Base-by-base conservation (phyloP, 2,888 invertebrate genomes). In the Amphipoea oculea region DNA sequence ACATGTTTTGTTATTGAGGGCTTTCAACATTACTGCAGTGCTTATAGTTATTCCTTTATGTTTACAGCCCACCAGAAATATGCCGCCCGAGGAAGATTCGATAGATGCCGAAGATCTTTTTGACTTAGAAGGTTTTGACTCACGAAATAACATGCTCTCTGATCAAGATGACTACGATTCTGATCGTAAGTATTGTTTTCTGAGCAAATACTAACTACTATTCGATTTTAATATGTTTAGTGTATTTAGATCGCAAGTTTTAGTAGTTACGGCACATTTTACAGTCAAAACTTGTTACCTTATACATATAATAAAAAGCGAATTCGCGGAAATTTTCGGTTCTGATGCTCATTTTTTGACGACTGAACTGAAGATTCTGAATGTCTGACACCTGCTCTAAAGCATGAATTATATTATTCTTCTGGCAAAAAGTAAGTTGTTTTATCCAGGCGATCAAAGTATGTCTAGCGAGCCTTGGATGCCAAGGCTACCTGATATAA, bases 41-140 rank as follows among this genome's bases (percentile, higher is more conserved):
- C n/a, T 70, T 57, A 83, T 36, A 3, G 3, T 40, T 63, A n/a
- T 65, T 48, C 0, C 0, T 68, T 65, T 73, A 78, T 86, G 57
- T 80, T 93, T 93, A 73, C 92, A 97, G 97, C 88, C 93, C 77
- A 91, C 88, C 85, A 94, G 92, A 89, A 93, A 92, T 87, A 88
- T 94, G 77, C 94, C 95, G 2, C 93, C 94, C 5, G 97, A 97
- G 89, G 97, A 97, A 78, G 96, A 97, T 89, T 96, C 96, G 0
- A 94, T 97, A 80, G 98, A 98, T 89, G 97, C 98, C 20, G 98
- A 98, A 94, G 98, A 98, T 80, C 96, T 99, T 83, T 99, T 99
- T 92, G 98, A 98, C 89, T 96, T 99, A 89, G 99, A 99, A 93
- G 98, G 98, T 73, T 97, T 97, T 95, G 98, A 98, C 89, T 95